Conservation (phyloP, 2,888 invertebrate genomes). For the Orthonevra nobilis region DNA sequence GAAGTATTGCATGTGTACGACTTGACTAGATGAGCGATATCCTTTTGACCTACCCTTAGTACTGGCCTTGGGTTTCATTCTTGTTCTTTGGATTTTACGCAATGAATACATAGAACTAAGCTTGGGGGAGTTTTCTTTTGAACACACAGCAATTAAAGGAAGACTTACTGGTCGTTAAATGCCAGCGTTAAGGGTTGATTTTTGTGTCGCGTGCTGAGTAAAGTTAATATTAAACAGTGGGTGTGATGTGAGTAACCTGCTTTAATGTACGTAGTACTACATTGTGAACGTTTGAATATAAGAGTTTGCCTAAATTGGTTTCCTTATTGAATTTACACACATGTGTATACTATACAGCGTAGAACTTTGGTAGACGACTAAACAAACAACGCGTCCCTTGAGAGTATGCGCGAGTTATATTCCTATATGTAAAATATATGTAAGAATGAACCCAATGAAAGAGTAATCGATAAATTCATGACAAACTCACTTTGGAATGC, state of each 20-base stretch:
- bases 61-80: constrained; percentile 59
- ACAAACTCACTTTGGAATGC: too few relatives aligned
- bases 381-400: constrained; percentile 58
- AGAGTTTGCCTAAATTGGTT: constrained; percentile 42
- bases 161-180: constrained; percentile 34
- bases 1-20: constrained; percentile 54
- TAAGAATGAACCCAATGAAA: too few relatives aligned
- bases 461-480: constrained; percentile 51
- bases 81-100: constrained; percentile 16
- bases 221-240: too few relatives aligned
- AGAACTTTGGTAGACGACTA: constrained; percentile 1
- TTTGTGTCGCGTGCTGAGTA: too few relatives aligned
- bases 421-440: too few relatives aligned
- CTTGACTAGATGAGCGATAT: constrained; percentile 44
- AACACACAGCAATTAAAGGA: constrained; percentile 57
- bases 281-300: too few relatives aligned
- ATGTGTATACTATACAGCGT: too few relatives aligned
- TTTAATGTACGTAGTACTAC: too few relatives aligned
- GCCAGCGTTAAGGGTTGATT: constrained; percentile 39
- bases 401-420: constrained; percentile 65
- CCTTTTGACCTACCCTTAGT: constrained; percentile 64
- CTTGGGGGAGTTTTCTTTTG: constrained; percentile 30
- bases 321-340: constrained; percentile 55
- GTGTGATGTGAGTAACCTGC: too few relatives aligned
- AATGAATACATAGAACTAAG: constrained; percentile 15